Base-by-base conservation (phyloP, 2,888 invertebrate species). In the Cancer borealis region DNA sequence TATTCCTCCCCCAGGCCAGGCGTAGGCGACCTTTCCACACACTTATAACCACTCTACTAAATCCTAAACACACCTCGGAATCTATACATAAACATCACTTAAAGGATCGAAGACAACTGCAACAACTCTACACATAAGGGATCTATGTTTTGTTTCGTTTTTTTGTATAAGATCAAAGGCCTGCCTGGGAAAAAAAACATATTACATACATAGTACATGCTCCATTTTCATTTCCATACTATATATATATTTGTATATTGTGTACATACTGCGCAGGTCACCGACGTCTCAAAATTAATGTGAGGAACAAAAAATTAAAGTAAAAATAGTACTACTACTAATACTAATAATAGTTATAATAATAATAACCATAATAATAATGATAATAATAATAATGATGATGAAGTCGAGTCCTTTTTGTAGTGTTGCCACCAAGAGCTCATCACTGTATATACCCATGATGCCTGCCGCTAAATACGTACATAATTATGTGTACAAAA, bases 241-340 rank as follows among this genome's bases (percentile, higher is more conserved):
- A 54, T 91, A 39, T 91, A 89, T 49, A 91, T 30, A 26, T 91
- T 91, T 91, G 60, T 91, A 91, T 60, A 91, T 39, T 21, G 60
- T 91, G 39, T 91, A 54, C 60, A 54, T 84, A 79, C 73, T 79
- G 26, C 84, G 84, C 84, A 84, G 84, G 84, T 84, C 84, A 84
- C 8, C 84, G 8, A 84, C 30, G 84, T 84, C 84, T 84, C 84
- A 14, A 84, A 84, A 84, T 84, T 84, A 39, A 66, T 39, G 84
- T 12, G 39, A n/a, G 39, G 39, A 84, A 84, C 12, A 79, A 12
- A 26, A 6, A 8, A 84, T n/a, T 10, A 21, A 79, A 26, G 60
- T 60, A 60, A 60, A 60, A 39, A 60, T 8, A 60, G 60, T 73
- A 73, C 26, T 66, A 66, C 12, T 66, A 66, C 12, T 66, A 66